Evolutionary conservation across 53 echinoderm and acorn worm species (phyloP), one percentile per base, ranked within the genome.

Genomic region (Actinopyga echinites): DNA sequence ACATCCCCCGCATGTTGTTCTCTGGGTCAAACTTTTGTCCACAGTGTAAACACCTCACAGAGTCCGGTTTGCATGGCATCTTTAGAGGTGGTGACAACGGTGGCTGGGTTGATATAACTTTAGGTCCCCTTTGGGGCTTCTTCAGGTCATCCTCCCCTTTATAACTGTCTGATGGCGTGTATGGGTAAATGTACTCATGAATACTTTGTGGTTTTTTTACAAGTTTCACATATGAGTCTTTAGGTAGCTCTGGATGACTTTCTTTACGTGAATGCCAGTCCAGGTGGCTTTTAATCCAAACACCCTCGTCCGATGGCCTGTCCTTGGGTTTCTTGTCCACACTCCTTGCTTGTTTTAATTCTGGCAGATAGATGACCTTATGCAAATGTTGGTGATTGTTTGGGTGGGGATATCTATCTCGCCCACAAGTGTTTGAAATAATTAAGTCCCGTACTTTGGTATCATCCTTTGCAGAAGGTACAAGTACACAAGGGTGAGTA

Each of bases 181-280:
- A 88, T 49, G 97, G 97, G 79, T 96, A 96, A 32, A 92, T 92
- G 73, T 96, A 96, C 52, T 96, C 97, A 75, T 93, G 97, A 91
- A 89, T 86, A 86, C 93, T 90, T 58, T 92, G 97, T 59, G 92
- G 90, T 86, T 90, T 93, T 89, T 96, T 96, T 33, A 93, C 81
- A 74, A 96, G 92, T 87, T 96, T 89, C 69, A 96, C 97, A 82
- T 96, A 96, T 2, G 93, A 90, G 85, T 96, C 93, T 42, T 89
- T 95, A 36, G 87, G 73, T 38, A 83, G 84, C 71, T 89, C 93
- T 81, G 83, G 31, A 69, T 66, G 62, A n/a, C 62, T 85, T 71
- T 75, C 80, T 87, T 83, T 65, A 67, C 87, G 74, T 33, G 91
- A 74, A 60, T 93, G 95, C 93, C 93, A 95, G 74, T 95, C 95